Evolutionary conservation across 2,797 vertebrate species (phyloP).

Genomic region (Paramormyrops hopkinsi): DNA sequence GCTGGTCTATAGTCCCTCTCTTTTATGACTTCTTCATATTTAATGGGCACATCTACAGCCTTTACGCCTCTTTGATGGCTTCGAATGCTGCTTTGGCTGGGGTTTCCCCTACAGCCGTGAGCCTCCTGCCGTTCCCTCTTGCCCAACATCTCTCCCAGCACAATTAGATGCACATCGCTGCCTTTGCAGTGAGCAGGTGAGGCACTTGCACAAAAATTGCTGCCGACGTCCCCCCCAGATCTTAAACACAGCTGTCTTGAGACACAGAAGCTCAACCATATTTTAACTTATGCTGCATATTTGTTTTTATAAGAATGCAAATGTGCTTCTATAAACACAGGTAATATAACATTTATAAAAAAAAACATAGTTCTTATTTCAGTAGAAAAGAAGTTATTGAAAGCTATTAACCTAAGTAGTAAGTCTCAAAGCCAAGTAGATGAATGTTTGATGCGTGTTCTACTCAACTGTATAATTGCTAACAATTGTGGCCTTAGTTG

Average conservation of each 20-base stretch:
- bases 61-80: background rate
- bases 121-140: background rate
- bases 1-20: background rate
- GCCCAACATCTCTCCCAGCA: background rate
- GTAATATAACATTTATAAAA: background rate
- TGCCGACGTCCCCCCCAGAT: background rate
- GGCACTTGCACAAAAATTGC: background rate
- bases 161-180: background rate
- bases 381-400: background rate
- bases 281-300: background rate
- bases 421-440: background rate
- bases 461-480: background rate
- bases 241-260: background rate
- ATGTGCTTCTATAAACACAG: background rate
- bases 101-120: background rate
- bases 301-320: background rate
- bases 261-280: background rate
- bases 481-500: background rate
- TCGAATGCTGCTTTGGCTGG: background rate
- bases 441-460: background rate
- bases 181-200: background rate
- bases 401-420: background rate
- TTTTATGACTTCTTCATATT: background rate
- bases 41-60: background rate
- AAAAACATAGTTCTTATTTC: background rate